These are phyloP conservation scores for Linnaemya tessellans DNA, from an alignment of 2,888 invertebrate genomes.

Conservation along the genomic window DNA sequence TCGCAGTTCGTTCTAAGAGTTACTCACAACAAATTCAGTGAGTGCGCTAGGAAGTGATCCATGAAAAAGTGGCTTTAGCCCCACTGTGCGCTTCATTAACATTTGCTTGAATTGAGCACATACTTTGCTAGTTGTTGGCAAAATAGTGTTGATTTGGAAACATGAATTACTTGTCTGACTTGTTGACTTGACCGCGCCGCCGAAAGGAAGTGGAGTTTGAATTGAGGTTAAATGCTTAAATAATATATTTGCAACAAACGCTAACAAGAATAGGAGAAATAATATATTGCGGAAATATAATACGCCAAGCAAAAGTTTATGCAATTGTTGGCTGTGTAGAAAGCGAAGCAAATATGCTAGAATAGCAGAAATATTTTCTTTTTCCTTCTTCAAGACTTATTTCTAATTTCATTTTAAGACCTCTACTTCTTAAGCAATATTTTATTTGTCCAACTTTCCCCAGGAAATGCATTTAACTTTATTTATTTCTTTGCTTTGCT, in stretches of 20 bases:
- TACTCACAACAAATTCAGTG: no score
- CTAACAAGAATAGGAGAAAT: not conserved
- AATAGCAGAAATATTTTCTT: not conserved
- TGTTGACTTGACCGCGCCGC: slow-evolving; percentile 47
- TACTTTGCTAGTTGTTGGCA: slow-evolving; percentile 11
- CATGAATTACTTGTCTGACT: slow-evolving; percentile 50
- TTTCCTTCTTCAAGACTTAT: not conserved
- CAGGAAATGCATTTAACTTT: slow-evolving; percentile 4
- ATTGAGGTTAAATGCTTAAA: slow-evolving; percentile 49
- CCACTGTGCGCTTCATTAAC: not conserved
- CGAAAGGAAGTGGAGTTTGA: slow-evolving; percentile 40
- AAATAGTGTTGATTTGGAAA: slow-evolving; percentile 14
- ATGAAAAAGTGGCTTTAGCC: no score
- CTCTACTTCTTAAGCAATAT: not conserved
- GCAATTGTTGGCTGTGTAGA: not conserved
- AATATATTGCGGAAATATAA: not conserved
- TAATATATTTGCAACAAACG: slow-evolving; percentile 34
- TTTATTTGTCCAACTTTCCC: slow-evolving; percentile 14
- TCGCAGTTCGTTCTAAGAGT: no score
- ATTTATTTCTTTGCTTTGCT: not conserved
- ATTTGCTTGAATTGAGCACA: not conserved
- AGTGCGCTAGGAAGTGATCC: no score
- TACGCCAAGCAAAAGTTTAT: slow-evolving; percentile 34
- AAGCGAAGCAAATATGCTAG: not conserved
- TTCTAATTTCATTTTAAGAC: not conserved